Evolutionary conservation across 2,888 invertebrate species (phyloP).

Genomic region (Andrena camellia): DNA sequence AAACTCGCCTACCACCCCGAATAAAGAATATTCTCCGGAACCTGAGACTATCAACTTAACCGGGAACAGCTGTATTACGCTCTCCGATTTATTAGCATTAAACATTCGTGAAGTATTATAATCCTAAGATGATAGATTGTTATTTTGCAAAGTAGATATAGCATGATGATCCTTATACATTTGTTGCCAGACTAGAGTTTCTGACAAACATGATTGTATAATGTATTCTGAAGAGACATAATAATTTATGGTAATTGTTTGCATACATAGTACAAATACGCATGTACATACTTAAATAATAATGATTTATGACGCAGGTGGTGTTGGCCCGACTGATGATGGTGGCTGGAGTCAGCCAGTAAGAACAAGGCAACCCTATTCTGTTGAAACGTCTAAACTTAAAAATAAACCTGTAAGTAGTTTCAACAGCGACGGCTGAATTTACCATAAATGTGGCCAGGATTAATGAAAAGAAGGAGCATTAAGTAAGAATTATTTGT

Average conservation of each 20-base stretch:
- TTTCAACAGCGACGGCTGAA: neutral
- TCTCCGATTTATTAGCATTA: neutral
- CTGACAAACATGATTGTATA: conserved; percentile 70
- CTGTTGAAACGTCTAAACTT: conserved; percentile 86
- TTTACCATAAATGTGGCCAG: neutral
- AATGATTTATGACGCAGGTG: conserved; percentile 65
- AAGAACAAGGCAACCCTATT: conserved; percentile 79
- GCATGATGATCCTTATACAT: conserved; percentile 49
- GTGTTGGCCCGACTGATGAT: conserved; percentile 75
- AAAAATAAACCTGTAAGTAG: conserved; percentile 85
- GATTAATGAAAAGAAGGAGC: neutral
- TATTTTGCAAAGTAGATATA: neutral
- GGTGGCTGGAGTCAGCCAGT: conserved; percentile 80
- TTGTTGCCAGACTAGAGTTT: conserved; percentile 77
- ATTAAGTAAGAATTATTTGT: conserved; percentile 9
- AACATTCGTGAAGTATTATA: neutral
- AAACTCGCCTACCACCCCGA: too few relatives aligned
- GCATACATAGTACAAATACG: conserved; percentile 1
- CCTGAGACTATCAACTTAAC: too few relatives aligned
- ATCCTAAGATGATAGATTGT: neutral
- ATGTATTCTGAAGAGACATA: conserved; percentile 64
- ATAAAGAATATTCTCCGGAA: too few relatives aligned
- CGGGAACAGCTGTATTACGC: neutral
- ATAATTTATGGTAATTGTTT: neutral
- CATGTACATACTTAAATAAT: neutral